Evolutionary conservation across 2,888 invertebrate genomes (phyloP).

Genomic region (Agonum fuliginosum): DNA sequence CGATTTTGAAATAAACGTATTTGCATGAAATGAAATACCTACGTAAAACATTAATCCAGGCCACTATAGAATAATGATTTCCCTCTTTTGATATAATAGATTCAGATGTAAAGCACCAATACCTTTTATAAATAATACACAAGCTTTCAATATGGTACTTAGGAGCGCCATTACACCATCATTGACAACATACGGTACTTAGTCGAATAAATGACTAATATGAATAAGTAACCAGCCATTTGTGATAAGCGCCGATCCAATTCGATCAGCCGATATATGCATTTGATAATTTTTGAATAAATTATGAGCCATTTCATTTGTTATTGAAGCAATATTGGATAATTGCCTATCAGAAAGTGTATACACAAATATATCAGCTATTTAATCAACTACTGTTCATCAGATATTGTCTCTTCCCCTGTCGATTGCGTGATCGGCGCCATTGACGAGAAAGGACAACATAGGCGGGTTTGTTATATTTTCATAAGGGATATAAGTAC

Average conservation of each 20-base stretch:
- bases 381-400: constrained; percentile 32
- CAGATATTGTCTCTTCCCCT: constrained; percentile 38
- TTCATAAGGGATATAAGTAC: no score
- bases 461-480: no score
- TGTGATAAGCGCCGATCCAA: constrained; percentile 42
- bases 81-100: background rate
- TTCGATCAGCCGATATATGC: constrained; percentile 46
- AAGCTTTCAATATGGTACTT: constrained; percentile 38
- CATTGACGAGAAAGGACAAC: background rate
- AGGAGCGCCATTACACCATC: background rate
- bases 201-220: constrained; percentile 27
- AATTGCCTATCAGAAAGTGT: constrained; percentile 41
- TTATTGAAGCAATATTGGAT: constrained; percentile 48
- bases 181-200: background rate
- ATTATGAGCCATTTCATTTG: constrained; percentile 51
- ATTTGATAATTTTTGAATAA: constrained; percentile 55
- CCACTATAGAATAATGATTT: background rate
- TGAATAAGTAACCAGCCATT: constrained; percentile 44
- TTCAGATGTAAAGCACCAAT: constrained; percentile 1
- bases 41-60: no score
- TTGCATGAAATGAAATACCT: background rate
- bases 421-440: constrained; percentile 39
- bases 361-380: constrained; percentile 40
- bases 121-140: constrained; percentile 15
- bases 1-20: background rate